Conservation (phyloP, 2,113 vertebrate genomes). For the Clinocottus analis region DNA sequence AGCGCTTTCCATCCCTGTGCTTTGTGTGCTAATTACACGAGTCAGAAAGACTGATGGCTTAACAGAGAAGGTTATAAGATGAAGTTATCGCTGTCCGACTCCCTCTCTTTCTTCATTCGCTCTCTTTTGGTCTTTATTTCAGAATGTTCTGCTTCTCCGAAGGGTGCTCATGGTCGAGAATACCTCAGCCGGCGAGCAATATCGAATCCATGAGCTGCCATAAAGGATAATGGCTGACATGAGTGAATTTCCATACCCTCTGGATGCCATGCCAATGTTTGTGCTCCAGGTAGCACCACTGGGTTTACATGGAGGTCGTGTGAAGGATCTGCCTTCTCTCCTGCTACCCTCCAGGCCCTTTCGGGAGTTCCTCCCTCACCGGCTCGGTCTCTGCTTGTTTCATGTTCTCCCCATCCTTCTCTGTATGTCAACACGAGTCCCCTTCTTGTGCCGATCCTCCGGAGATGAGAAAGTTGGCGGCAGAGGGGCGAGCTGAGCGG, state of each 20-base stretch:
- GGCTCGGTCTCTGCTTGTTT: not conserved
- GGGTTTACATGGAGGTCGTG: constrained; percentile 53
- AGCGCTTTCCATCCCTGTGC: constrained; percentile 67
- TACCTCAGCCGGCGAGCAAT: constrained; percentile 35
- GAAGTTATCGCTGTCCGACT: constrained; percentile 58
- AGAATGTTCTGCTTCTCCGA: constrained; percentile 6
- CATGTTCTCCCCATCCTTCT: constrained; percentile 9
- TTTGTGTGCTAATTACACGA: constrained; percentile 83
- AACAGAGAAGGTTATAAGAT: constrained; percentile 73
- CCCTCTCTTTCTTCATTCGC: constrained; percentile 3
- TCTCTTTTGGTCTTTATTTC: constrained; percentile 34
- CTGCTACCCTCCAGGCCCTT: constrained; percentile 7
- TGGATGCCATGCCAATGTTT: constrained; percentile 45
- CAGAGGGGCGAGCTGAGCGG: not conserved
- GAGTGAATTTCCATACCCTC: constrained; percentile 52
- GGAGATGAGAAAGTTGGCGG: not conserved
- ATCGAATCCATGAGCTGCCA: constrained; percentile 43
- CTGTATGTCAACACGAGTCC: constrained; percentile 25
- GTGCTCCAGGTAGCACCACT: constrained; percentile 54
- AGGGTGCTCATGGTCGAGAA: constrained; percentile 40
- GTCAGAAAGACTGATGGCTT: constrained; percentile 80
- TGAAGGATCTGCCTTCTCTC: constrained; percentile 50
- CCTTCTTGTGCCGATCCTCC: constrained; percentile 2
- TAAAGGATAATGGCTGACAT: constrained; percentile 40
- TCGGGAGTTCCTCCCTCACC: not conserved